Percentiles rank a stretch among this genome's conserved stretches.
phyloP scores from a whole-genome alignment of 1,140 invertebrate species.

The Amyelois transitella region DNA sequence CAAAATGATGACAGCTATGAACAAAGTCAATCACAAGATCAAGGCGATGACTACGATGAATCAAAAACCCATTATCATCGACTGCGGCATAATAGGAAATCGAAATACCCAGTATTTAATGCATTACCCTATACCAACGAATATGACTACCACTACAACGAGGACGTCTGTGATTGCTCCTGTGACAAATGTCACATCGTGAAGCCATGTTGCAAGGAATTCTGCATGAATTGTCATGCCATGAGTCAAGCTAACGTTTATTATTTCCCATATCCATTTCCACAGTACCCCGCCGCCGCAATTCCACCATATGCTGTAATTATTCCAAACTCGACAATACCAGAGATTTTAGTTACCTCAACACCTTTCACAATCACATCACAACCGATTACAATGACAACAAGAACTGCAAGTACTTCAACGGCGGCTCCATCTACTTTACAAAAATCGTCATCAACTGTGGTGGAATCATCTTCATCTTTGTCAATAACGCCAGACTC shows the following conservation, averaged over 20 bases:
- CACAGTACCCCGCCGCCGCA: background rate
- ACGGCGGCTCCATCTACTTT: background rate
- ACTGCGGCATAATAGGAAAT: background rate
- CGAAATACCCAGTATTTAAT: background rate
- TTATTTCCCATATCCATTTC: background rate
- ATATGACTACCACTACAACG: slow-evolving; percentile 1
- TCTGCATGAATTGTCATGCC: background rate
- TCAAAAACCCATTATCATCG: background rate
- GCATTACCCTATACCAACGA: background rate
- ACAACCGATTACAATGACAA: background rate
- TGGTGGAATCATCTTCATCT: background rate
- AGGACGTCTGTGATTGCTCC: background rate
- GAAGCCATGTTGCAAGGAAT: background rate
- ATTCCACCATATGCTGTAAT: background rate
- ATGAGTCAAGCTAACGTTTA: background rate
- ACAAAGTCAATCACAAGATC: background rate
- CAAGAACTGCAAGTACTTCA: background rate
- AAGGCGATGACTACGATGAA: background rate
- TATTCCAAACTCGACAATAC: background rate
- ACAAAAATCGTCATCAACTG: background rate
- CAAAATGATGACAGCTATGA: background rate
- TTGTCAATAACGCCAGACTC: background rate
- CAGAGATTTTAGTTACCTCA: background rate
- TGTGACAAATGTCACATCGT: background rate
- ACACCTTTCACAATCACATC: background rate